Evolutionary conservation across 2,113 vertebrate genomes (phyloP).

Genomic region (Artemisiospiza belli): DNA sequence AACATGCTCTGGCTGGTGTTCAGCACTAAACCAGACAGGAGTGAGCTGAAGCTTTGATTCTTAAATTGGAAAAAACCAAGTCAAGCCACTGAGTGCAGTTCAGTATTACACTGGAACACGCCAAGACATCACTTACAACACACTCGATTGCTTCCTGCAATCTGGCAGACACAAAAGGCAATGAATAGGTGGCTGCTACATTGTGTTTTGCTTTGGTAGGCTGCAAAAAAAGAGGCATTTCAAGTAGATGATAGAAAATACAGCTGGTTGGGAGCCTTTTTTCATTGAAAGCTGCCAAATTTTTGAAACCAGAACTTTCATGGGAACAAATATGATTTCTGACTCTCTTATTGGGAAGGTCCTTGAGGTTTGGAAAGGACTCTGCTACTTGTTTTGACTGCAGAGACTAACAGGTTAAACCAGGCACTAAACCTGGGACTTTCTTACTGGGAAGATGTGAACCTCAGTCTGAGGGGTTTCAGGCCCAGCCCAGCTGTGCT

Average conservation of each 20-base stretch:
- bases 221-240: background rate
- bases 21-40: background rate
- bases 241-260: background rate
- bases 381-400: background rate
- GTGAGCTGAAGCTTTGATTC: background rate
- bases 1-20: background rate
- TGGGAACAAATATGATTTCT: background rate
- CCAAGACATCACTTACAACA: background rate
- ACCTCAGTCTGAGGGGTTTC: background rate
- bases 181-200: background rate
- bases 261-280: background rate
- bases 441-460: background rate
- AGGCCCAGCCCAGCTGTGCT: background rate
- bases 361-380: background rate
- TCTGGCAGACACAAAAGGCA: conserved; percentile 19
- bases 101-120: background rate
- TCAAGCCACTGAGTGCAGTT: background rate
- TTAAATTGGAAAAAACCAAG: conserved; percentile 21
- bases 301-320: background rate
- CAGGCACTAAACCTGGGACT: background rate
- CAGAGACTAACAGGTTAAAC: background rate
- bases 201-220: background rate
- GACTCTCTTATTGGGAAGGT: background rate
- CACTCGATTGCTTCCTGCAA: background rate
- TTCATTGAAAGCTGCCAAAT: conserved; percentile 6